These are phyloP conservation scores for Sarcophaga caerulescens DNA, from an alignment of 2,888 invertebrate species.

Conservation along the genomic window DNA sequence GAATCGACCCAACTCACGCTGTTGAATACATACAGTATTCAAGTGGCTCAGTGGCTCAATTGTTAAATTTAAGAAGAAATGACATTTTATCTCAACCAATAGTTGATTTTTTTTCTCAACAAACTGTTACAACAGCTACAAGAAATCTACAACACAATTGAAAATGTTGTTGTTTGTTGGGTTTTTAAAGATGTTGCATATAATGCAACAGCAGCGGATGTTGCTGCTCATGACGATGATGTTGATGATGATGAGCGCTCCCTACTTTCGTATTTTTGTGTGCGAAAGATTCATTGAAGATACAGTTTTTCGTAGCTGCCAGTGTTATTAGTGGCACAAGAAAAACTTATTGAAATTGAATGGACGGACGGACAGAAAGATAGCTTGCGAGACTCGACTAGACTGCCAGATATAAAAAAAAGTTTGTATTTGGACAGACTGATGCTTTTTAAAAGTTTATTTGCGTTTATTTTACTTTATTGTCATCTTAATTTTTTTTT, in stretches of 20 bases:
- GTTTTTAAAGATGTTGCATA: background rate
- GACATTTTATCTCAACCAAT: slow-evolving; percentile 18
- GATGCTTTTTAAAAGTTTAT: slow-evolving; percentile 20
- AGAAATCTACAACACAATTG: slow-evolving; percentile 19
- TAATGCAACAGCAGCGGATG: background rate
- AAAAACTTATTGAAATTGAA: slow-evolving; percentile 41
- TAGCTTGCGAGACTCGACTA: background rate
- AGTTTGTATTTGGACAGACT: slow-evolving; percentile 12
- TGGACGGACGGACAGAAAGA: background rate
- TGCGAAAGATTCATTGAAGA: slow-evolving; percentile 32
- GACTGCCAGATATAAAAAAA: slow-evolving; percentile 1
- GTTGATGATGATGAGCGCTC: slow-evolving; percentile 32
- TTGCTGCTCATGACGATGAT: background rate
- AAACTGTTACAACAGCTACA: slow-evolving; percentile 15
- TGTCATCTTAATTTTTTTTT: slow-evolving; percentile 46
- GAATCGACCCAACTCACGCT: too few species aligned
- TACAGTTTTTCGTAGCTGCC: background rate
- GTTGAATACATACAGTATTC: too few species aligned
- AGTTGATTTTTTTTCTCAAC: background rate
- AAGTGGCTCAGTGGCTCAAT: background rate
- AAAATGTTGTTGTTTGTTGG: slow-evolving; percentile 32
- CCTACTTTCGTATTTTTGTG: slow-evolving; percentile 52
- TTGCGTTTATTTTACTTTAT: slow-evolving; percentile 47
- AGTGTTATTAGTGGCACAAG: slow-evolving; percentile 13
- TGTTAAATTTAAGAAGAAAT: background rate